Percentiles rank a stretch among this genome's conserved stretches.
phyloP scores from a whole-genome alignment of 2,797 vertebrate species.

The Mus minutoides region DNA sequence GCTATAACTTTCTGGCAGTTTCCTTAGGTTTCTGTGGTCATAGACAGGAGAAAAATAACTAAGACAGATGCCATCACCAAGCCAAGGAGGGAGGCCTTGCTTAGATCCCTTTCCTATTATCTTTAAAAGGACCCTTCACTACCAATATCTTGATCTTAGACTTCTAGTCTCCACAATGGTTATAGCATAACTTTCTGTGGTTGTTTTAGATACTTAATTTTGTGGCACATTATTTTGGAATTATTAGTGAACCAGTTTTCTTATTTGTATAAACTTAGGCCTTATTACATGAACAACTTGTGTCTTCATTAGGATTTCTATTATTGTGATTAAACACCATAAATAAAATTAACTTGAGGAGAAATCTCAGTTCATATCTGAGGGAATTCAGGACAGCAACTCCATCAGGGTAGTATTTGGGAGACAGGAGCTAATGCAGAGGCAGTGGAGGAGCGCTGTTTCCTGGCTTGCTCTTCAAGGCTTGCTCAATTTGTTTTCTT shows the following conservation, averaged over 20 bases:
- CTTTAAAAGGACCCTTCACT: not conserved
- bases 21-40: not conserved
- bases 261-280: not conserved
- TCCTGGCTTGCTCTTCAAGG: not conserved
- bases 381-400: not conserved
- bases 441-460: no score
- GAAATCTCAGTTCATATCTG: not conserved
- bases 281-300: not conserved
- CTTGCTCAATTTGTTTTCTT: not conserved
- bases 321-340: not conserved
- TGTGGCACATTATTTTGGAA: not conserved
- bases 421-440: not conserved
- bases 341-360: not conserved
- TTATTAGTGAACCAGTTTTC: not conserved
- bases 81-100: not conserved
- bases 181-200: not conserved
- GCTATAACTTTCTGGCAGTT: not conserved
- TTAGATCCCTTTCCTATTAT: not conserved
- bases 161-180: not conserved
- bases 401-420: not conserved
- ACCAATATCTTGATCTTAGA: not conserved
- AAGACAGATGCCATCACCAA: not conserved
- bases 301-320: not conserved
- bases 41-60: not conserved
- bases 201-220: not conserved